Conservation (phyloP, 2,888 invertebrate species). For the Heptascelio sp. region DNA sequence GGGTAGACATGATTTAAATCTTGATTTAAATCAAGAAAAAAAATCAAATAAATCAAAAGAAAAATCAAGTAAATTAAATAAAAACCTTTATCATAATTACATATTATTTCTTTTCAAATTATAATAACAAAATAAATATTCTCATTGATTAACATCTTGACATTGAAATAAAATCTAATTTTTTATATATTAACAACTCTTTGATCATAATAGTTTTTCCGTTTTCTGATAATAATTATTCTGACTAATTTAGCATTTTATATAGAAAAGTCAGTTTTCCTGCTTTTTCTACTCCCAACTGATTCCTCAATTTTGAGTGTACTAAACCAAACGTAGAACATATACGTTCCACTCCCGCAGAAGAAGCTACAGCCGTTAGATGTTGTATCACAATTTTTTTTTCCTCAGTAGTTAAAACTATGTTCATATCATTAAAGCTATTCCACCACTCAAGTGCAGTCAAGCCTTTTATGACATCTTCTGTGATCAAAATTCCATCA, state of each 20-base stretch:
- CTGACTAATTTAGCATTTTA: slow-evolving; percentile 24
- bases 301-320: slow-evolving; percentile 28
- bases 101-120: no score
- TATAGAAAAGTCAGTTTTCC: slow-evolving; percentile 41
- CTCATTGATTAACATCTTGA: no score
- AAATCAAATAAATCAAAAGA: no score
- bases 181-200: no score
- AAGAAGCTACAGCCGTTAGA: slow-evolving; percentile 29
- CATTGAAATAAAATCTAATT: no score
- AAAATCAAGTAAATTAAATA: no score
- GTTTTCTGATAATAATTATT: not conserved
- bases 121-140: no score
- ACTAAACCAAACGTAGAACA: slow-evolving; percentile 41
- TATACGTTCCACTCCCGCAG: slow-evolving; percentile 37
- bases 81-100: no score
- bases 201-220: not conserved
- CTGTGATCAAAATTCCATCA: slow-evolving; percentile 27
- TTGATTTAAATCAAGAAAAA: no score
- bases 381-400: slow-evolving; percentile 25
- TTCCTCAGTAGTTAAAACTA: slow-evolving; percentile 21
- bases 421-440: slow-evolving; percentile 32
- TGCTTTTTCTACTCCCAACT: slow-evolving; percentile 27
- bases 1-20: no score
- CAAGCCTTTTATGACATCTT: slow-evolving; percentile 34
- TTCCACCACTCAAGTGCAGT: slow-evolving; percentile 39